Percentiles rank a stretch among this genome's conserved stretches.
Evolutionary conservation across 2,888 invertebrate species (phyloP).

Genomic region (Melanostoma scalare): DNA sequence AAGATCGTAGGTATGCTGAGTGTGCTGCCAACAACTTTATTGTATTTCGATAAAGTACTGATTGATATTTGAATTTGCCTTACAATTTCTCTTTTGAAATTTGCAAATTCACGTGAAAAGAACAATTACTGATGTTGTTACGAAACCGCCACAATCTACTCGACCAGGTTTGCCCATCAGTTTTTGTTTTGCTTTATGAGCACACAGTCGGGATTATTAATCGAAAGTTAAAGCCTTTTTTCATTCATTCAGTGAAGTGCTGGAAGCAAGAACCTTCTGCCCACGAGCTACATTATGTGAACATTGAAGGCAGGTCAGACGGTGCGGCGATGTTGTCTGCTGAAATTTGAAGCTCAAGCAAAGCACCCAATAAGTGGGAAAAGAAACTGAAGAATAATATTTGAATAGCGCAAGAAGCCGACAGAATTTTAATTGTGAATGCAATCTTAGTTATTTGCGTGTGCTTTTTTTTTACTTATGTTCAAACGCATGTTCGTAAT

Average conservation of each 20-base stretch:
- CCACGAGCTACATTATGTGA: neutral
- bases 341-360: neutral
- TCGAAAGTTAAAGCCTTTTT: constrained; percentile 12
- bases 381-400: neutral
- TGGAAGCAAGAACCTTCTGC: neutral
- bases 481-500: neutral
- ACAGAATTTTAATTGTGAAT: neutral
- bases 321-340: too few species aligned
- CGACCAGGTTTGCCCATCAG: neutral
- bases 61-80: constrained; percentile 4
- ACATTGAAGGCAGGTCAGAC: too few species aligned
- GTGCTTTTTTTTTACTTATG: neutral
- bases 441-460: neutral
- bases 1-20: neutral
- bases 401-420: neutral
- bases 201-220: neutral
- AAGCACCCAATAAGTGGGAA: neutral
- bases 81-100: constrained; percentile 24
- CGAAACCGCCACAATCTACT: neutral
- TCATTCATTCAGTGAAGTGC: neutral
- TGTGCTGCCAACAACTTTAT: neutral
- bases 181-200: neutral
- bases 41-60: constrained; percentile 13
- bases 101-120: neutral
- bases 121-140: constrained; percentile 6